Evolutionary conservation across 2,797 vertebrate genomes (phyloP).

Genomic region (Anas bahamensis): DNA sequence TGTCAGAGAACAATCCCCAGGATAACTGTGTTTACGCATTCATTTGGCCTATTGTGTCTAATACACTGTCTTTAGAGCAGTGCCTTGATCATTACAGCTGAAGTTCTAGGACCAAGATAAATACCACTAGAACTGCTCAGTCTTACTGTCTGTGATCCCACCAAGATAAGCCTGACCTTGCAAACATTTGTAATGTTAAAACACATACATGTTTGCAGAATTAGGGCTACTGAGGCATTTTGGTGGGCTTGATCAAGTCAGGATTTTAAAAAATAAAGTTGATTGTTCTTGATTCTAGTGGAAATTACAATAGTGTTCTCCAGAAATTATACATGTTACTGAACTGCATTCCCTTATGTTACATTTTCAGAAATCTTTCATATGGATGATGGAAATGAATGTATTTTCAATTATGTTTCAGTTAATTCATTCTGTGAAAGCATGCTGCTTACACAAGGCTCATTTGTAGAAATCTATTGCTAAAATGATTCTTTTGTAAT

Average conservation of each 20-base stretch:
- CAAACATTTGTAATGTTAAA: neutral
- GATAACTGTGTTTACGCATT: conserved; percentile 39
- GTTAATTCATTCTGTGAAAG: conserved; percentile 56
- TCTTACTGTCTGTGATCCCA: neutral
- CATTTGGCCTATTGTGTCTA: conserved; percentile 17
- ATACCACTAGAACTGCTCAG: conserved; percentile 31
- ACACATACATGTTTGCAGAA: neutral
- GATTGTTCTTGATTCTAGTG: conserved; percentile 4
- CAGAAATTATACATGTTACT: neutral
- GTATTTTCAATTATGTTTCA: conserved; percentile 53
- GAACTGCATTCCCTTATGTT: conserved; percentile 1
- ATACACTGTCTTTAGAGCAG: conserved; percentile 46
- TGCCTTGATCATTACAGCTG: conserved; percentile 47
- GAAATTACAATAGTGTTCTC: conserved; percentile 20
- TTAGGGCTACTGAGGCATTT: neutral
- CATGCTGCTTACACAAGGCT: conserved; percentile 60
- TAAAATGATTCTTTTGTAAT: conserved; percentile 57
- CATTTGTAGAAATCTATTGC: conserved; percentile 56
- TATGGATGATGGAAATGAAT: conserved; percentile 55
- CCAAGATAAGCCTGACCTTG: neutral
- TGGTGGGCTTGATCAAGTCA: neutral
- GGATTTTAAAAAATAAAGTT: conserved; percentile 30
- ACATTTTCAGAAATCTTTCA: conserved; percentile 2
- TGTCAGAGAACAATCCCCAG: neutral
- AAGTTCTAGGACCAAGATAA: conserved; percentile 37